Evolutionary conservation across 2,888 invertebrate genomes (phyloP).

Genomic region (Eutolmus rufibarbis): DNA sequence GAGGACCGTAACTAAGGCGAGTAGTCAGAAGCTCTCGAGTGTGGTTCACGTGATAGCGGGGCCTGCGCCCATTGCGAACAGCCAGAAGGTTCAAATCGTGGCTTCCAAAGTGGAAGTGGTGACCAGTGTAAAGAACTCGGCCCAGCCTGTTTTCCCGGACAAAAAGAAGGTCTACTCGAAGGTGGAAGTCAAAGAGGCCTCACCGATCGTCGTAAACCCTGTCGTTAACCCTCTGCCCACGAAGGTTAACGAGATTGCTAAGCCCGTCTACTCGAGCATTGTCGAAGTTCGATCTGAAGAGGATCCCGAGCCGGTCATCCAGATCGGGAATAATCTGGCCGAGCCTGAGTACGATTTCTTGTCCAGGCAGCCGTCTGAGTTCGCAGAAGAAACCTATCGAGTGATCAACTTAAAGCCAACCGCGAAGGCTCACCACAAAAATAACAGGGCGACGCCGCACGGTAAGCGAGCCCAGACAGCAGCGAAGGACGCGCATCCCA

Average conservation of each 20-base stretch:
- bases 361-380: conserved; percentile 83
- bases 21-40: conserved; percentile 47
- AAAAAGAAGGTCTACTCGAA: conserved; percentile 56
- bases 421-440: conserved; percentile 56
- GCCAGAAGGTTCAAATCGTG: conserved; percentile 63
- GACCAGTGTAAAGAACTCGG: conserved; percentile 59
- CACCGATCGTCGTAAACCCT: conserved; percentile 55
- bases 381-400: conserved; percentile 84
- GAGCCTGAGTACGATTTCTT: conserved; percentile 86
- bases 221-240: conserved; percentile 49
- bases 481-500: conserved; percentile 71
- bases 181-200: conserved; percentile 57
- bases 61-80: conserved; percentile 38
- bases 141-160: conserved; percentile 47
- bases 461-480: conserved; percentile 55
- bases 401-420: conserved; percentile 82
- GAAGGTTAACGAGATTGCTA: conserved; percentile 33
- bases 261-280: conserved; percentile 64
- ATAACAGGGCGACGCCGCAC: conserved; percentile 54
- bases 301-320: conserved; percentile 65
- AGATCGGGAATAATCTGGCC: conserved; percentile 76
- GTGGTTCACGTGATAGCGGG: conserved; percentile 51
- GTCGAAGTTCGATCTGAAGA: conserved; percentile 65
- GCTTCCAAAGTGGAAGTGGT: conserved; percentile 58
- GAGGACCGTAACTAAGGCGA: conserved; percentile 45